Percentiles rank a stretch among this genome's conserved stretches.
Conservation (phyloP, 23 tunicate genomes). For the Styela clava region DNA sequence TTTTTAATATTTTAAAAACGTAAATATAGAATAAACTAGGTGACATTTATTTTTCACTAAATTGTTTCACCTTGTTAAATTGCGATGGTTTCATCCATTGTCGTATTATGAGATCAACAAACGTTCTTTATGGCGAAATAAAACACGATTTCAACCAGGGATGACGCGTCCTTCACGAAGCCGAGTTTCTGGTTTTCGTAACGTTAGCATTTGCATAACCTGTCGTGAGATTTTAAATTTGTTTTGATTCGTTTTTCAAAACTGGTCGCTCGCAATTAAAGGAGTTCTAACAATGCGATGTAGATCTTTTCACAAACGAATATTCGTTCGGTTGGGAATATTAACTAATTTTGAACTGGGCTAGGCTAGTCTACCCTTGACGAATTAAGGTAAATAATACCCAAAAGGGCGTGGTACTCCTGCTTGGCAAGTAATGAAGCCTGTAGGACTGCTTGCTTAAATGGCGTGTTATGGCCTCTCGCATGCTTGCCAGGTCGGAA, state of each 20-base stretch:
- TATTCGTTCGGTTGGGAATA: background rate
- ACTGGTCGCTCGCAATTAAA: too few species aligned
- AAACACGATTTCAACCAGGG: background rate
- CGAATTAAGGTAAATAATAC: too few species aligned
- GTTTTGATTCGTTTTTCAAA: too few species aligned
- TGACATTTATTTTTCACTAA: background rate
- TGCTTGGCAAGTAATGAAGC: too few species aligned
- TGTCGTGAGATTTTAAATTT: background rate
- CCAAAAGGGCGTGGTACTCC: too few species aligned
- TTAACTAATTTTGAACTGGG: background rate
- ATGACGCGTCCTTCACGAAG: background rate
- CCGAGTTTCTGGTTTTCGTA: background rate
- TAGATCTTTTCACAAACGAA: background rate
- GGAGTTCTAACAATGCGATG: too few species aligned
- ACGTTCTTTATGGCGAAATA: constrained; percentile 5
- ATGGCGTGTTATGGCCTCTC: too few species aligned
- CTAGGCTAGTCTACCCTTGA: too few species aligned
- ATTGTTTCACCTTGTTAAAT: background rate
- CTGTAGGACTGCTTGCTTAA: too few species aligned
- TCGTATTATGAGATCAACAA: constrained; percentile 17
- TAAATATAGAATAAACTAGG: background rate
- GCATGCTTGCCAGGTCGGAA: too few species aligned
- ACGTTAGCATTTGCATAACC: background rate
- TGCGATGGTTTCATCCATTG: background rate
- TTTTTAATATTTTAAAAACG: background rate